Conservation (phyloP, 2,113 vertebrate genomes). For the Phasianus colchicus region DNA sequence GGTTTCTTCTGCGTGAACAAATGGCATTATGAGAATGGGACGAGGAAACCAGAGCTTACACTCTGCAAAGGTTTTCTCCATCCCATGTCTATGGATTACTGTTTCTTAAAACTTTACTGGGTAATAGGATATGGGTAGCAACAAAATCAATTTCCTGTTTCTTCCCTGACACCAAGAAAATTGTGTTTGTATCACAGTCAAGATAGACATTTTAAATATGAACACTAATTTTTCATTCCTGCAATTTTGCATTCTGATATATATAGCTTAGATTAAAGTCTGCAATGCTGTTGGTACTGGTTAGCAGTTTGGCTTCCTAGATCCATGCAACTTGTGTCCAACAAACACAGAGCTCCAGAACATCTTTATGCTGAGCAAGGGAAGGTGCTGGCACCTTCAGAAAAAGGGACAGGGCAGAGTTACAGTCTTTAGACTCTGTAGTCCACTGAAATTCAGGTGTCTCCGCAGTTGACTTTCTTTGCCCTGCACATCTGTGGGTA, state of each 20-base stretch:
- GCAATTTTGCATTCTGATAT: neutral
- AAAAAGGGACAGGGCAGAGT: neutral
- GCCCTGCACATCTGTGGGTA: neutral
- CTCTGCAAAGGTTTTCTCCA: neutral
- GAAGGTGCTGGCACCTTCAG: neutral
- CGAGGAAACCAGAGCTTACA: neutral
- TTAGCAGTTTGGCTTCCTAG: neutral
- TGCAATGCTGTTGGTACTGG: rapidly evolving
- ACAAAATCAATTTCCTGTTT: neutral
- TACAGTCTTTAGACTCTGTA: rapidly evolving
- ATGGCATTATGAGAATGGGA: neutral
- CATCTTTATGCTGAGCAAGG: neutral
- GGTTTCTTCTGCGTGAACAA: neutral
- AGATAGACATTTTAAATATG: neutral
- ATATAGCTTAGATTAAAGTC: neutral
- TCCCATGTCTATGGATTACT: neutral
- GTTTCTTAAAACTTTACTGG: neutral
- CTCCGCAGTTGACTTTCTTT: neutral
- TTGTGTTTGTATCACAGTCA: neutral
- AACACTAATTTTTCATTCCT: neutral
- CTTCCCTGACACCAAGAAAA: neutral
- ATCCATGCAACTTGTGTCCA: neutral
- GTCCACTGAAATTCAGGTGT: neutral
- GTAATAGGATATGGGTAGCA: neutral
- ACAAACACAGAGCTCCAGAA: neutral